A percentile compares a stretch with the other conserved stretches of the same genome.
Evolutionary conservation across 2,888 invertebrate species (phyloP).

Genomic region (Eupithecia exiguata): DNA sequence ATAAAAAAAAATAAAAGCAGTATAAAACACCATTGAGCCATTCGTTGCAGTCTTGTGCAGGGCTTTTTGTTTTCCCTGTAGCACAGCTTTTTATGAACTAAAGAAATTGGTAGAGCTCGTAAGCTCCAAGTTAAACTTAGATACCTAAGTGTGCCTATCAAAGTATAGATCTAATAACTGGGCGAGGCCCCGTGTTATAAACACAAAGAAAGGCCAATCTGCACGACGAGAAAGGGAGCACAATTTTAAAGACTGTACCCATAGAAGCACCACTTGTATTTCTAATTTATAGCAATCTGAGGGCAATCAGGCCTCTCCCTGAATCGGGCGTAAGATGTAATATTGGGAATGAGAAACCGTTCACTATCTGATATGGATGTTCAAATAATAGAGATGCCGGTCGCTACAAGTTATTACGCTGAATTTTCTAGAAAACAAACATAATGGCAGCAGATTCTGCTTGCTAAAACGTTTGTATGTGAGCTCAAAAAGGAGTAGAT

Average conservation of each 20-base stretch:
- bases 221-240: constrained; percentile 80
- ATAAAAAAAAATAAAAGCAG: background rate
- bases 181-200: constrained; percentile 59
- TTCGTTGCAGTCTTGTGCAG: background rate
- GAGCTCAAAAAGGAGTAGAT: constrained; percentile 24
- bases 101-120: background rate
- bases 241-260: constrained; percentile 75
- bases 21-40: background rate
- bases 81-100: background rate
- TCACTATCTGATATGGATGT: constrained; percentile 65
- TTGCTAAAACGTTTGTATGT: constrained; percentile 43
- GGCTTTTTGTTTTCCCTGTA: background rate
- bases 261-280: constrained; percentile 75
- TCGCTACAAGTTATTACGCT: constrained; percentile 52
- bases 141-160: constrained; percentile 14
- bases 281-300: constrained; percentile 81
- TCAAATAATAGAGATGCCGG: constrained; percentile 55
- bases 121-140: background rate
- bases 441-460: constrained; percentile 50
- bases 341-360: constrained; percentile 73
- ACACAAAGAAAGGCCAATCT: constrained; percentile 80
- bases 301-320: constrained; percentile 76
- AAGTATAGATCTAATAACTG: constrained; percentile 51
- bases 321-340: constrained; percentile 74
- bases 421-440: constrained; percentile 52